Percentiles rank a stretch among this genome's conserved stretches.
phyloP scores from a whole-genome alignment of 2,888 invertebrate genomes.

The Cryptocheilus praepositus region DNA sequence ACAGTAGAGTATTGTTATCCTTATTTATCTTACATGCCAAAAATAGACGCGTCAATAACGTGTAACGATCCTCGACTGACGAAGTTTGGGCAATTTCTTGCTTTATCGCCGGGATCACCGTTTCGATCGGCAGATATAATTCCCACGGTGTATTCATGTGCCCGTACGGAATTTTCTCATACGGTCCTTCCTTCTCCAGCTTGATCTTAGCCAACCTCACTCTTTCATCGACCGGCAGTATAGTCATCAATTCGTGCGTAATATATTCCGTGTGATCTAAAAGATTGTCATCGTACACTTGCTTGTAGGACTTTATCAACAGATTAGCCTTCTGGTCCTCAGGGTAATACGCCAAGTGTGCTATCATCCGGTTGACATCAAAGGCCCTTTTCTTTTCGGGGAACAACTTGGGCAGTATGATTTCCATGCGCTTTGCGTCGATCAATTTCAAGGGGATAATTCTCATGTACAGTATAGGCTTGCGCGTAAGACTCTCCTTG shows the following conservation, averaged over 20 bases:
- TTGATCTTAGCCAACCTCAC: conserved; percentile 52
- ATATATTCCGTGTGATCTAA: conserved; percentile 42
- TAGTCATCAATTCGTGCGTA: conserved; percentile 35
- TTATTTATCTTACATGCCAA: conserved; percentile 65
- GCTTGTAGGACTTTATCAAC: conserved; percentile 48
- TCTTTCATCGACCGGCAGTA: conserved; percentile 60
- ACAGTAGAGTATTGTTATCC: conserved; percentile 56
- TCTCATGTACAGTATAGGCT: conserved; percentile 47
- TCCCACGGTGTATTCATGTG: conserved; percentile 48
- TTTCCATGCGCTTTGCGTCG: conserved; percentile 43
- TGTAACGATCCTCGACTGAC: conserved; percentile 32
- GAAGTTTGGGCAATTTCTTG: conserved; percentile 48
- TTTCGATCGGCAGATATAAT: conserved; percentile 56
- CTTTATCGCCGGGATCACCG: conserved; percentile 56
- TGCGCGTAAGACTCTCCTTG: conserved; percentile 43
- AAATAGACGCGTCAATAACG: conserved; percentile 58
- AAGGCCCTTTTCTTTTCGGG: conserved; percentile 41
- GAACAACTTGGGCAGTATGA: conserved; percentile 52
- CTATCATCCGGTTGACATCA: conserved; percentile 13
- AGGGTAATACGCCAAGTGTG: conserved; percentile 55
- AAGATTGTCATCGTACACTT: conserved; percentile 52
- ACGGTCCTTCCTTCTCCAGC: conserved; percentile 27
- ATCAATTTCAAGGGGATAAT: conserved; percentile 56
- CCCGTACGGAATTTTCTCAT: background rate
- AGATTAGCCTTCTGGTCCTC: conserved; percentile 45